Evolutionary conservation across 2,113 vertebrate species (phyloP).

Genomic region (Apteryx mantelli): DNA sequence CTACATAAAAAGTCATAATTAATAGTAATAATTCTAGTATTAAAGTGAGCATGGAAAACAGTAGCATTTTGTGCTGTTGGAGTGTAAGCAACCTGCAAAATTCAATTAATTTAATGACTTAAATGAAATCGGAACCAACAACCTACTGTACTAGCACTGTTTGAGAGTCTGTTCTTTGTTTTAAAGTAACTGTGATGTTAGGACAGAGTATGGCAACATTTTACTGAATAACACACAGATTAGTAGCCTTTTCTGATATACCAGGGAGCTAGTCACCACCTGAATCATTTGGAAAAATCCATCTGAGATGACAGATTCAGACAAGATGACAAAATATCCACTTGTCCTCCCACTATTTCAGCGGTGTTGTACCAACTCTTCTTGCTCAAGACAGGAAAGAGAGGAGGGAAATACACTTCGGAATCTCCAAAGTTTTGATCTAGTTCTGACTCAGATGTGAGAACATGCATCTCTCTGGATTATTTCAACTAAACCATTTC

Average conservation of each 20-base stretch:
- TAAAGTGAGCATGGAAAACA: neutral
- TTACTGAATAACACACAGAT: neutral
- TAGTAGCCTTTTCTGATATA: neutral
- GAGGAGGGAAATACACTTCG: neutral
- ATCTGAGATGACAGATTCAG: too few species aligned
- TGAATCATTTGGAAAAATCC: too few species aligned
- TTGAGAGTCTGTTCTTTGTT: rapidly evolving
- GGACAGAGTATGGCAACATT: neutral
- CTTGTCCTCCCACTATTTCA: neutral
- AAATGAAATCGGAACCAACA: neutral
- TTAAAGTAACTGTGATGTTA: neutral
- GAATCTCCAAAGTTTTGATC: neutral
- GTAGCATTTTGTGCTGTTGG: neutral
- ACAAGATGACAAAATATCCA: too few species aligned
- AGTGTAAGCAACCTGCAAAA: neutral
- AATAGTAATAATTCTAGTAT: neutral
- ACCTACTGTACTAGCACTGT: too few species aligned
- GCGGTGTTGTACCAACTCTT: neutral
- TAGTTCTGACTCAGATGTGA: neutral
- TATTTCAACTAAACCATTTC: neutral
- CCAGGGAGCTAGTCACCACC: neutral
- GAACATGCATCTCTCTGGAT: neutral
- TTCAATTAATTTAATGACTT: neutral
- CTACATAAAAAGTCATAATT: neutral
- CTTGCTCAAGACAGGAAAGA: too few species aligned